Conservation (phyloP, 2,888 invertebrate species). For the Trachelus iudaicus region DNA sequence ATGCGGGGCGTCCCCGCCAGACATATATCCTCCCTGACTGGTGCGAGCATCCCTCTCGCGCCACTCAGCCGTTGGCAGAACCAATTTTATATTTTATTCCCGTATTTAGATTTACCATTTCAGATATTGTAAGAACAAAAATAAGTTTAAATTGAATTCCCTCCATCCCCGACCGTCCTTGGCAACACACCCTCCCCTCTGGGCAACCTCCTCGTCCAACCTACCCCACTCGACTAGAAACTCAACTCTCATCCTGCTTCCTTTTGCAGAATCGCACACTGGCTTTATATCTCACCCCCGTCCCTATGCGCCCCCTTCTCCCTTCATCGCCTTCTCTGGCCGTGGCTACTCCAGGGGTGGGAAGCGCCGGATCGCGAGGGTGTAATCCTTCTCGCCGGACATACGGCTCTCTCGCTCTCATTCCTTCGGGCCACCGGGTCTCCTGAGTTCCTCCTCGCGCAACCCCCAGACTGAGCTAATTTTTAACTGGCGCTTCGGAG, state of each 20-base stretch:
- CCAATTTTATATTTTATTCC: constrained; percentile 60
- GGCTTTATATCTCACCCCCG: not conserved
- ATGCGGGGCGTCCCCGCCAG: constrained; percentile 14
- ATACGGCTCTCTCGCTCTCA: constrained; percentile 13
- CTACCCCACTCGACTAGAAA: not conserved
- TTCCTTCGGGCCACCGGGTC: constrained; percentile 17
- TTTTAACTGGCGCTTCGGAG: constrained; percentile 51
- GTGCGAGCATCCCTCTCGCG: not conserved
- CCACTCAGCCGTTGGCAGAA: constrained; percentile 36
- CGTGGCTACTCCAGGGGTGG: not conserved
- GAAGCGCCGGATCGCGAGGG: constrained; percentile 24
- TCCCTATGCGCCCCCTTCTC: not conserved
- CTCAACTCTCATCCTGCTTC: not conserved
- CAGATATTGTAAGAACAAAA: constrained; percentile 61
- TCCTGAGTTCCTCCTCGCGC: constrained; percentile 14
- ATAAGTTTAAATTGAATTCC: constrained; percentile 64
- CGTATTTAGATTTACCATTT: constrained; percentile 60
- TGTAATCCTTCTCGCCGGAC: constrained; percentile 23
- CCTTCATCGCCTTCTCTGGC: not conserved
- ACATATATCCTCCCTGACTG: not conserved
- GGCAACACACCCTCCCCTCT: not conserved
- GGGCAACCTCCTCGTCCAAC: not conserved
- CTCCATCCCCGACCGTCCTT: constrained; percentile 31
- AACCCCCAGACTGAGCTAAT: constrained; percentile 43
- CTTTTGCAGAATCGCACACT: not conserved